phyloP scores from a whole-genome alignment of 2,888 invertebrate genomes.

The Chrysolina haemoptera region DNA sequence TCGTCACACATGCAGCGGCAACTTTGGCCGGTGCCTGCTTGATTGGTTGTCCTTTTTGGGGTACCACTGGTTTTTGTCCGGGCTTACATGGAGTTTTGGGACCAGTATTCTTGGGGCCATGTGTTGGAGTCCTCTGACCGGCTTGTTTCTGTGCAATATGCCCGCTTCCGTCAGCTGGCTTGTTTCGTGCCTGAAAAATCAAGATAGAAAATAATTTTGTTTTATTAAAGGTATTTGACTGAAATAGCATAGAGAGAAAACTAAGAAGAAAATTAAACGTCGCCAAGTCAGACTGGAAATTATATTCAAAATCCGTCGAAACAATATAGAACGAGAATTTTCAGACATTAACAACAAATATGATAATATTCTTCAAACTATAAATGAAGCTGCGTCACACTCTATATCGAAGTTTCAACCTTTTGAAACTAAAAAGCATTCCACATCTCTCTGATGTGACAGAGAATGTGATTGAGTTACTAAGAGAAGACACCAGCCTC shows the following conservation, averaged over 20 bases:
- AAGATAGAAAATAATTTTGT: neutral
- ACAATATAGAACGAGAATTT: too few relatives aligned
- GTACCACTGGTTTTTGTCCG: constrained; percentile 79
- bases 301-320: too few relatives aligned
- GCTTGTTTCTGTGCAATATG: constrained; percentile 81
- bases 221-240: neutral
- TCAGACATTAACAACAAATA: too few relatives aligned
- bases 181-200: constrained; percentile 81
- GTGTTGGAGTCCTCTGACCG: constrained; percentile 77
- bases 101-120: constrained; percentile 73
- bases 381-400: too few relatives aligned
- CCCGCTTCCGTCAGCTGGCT: constrained; percentile 82
- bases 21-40: constrained; percentile 77
- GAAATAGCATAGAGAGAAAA: neutral
- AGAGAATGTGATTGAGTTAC: too few relatives aligned
- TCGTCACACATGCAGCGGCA: constrained; percentile 73
- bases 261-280: too few relatives aligned
- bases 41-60: constrained; percentile 83
- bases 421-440: too few relatives aligned
- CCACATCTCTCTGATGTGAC: too few relatives aligned
- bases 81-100: constrained; percentile 74
- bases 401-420: too few relatives aligned
- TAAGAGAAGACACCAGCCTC: too few relatives aligned
- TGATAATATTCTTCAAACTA: too few relatives aligned
- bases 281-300: too few relatives aligned